Conservation (phyloP, 1,140 invertebrate species). For the Neotoxoptera formosana region DNA sequence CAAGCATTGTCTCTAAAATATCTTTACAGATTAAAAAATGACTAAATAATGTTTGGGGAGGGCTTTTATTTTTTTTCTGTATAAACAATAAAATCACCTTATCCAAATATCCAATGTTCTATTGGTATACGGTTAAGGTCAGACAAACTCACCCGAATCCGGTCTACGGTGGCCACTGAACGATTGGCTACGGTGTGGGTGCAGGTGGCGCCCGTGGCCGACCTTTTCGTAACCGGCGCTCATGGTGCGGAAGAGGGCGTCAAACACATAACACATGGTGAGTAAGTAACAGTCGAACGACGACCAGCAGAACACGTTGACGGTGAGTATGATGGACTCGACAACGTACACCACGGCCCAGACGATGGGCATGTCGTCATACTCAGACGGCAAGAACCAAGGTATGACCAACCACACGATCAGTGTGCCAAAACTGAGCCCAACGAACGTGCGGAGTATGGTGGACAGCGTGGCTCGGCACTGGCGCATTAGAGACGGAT, state of each 20-base stretch:
- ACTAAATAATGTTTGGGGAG: no score
- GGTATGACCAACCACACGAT: neutral
- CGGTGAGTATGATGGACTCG: neutral
- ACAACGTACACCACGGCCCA: neutral
- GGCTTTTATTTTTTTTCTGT: no score
- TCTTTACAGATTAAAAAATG: no score
- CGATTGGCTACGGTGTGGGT: neutral
- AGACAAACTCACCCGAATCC: neutral
- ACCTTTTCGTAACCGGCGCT: neutral
- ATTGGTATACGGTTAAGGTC: no score
- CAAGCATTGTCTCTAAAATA: neutral
- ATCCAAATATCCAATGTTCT: no score
- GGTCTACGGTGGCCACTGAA: no score
- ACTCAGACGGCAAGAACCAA: neutral
- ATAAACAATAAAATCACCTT: no score
- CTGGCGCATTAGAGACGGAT: neutral
- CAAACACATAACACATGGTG: neutral
- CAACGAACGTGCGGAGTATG: neutral
- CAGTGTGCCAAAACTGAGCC: neutral
- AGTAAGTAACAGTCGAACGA: neutral
- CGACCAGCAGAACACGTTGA: neutral
- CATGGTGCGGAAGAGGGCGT: neutral
- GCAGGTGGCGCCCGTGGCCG: neutral
- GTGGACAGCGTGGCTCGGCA: neutral
- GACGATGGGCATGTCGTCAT: neutral